Evolutionary conservation across 2,797 vertebrate species (phyloP), one percentile per base, ranked within the genome.

Genomic region (Peromyscus eremicus): DNA sequence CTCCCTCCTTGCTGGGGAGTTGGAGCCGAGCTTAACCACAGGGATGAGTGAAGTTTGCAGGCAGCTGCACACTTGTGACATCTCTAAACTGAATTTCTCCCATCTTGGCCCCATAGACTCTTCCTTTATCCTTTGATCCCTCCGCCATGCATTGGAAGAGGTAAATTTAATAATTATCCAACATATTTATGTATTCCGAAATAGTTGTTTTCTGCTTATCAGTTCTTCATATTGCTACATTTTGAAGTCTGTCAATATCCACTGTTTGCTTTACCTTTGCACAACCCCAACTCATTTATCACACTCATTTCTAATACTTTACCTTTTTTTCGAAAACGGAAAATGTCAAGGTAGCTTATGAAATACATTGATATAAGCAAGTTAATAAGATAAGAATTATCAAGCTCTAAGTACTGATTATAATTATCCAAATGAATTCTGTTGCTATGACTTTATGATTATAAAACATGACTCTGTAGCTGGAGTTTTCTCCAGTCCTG

Each of bases 181-280:
- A 32, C 19, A 92, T 70, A 46, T 76, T 91, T 71, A 19, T n/a
- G 9, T 89, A 17, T 70, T 89, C 82, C 89, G 23, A 86, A n/a
- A n/a, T 34, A 27, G 49, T n/a, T 73, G n/a, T 87, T 93, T 92
- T 91, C 21, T 66, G 77, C 21, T 14, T 96, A 25, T 84, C 34
- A 21, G 1, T 68, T 91, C 52, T 70, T 87, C 37, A 21, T 85
- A 2, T 57, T 62, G 21, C 19, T 62, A 83, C 62, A 46, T 62
- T 60, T 71, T 29, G 40, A 93, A 85, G 73, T 80, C 43, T 90
- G 27, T 93, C 13, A 17, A 70, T 83, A 85, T 5, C 23, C 52
- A 49, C 8, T 89, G n/a, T 52, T 92, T 82, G 27, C 40, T 83
- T 80, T 87, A 55, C 64, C 32, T 70, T 89, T 80, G 62, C 34